Evolutionary conservation across 2,888 invertebrate genomes (phyloP).

Genomic region (Ophioninae sp.): DNA sequence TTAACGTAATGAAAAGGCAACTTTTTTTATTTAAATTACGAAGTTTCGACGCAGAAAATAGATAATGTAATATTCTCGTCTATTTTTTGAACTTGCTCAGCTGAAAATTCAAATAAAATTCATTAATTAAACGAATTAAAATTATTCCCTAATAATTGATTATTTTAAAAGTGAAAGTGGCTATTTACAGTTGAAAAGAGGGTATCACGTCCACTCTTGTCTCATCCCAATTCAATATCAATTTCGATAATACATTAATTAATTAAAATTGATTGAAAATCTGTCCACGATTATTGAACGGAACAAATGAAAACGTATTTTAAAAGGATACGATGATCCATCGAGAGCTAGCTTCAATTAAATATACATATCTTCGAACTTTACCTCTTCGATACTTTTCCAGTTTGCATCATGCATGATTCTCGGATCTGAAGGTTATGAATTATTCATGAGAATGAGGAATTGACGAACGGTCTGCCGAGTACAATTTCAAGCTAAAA

Average conservation of each 20-base stretch:
- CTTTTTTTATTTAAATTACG: too few species aligned
- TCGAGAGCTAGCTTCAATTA: neutral
- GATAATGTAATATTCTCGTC: too few species aligned
- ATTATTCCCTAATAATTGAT: too few species aligned
- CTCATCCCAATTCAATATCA: neutral
- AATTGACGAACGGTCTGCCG: neutral
- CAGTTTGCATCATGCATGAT: neutral
- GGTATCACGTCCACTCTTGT: too few species aligned
- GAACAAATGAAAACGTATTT: neutral
- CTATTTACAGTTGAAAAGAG: too few species aligned
- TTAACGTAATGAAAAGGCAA: too few species aligned
- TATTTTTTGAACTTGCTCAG: too few species aligned
- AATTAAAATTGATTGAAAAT: neutral
- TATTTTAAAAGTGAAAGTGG: neutral
- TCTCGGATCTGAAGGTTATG: neutral
- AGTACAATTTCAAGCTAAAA: neutral
- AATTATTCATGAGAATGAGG: neutral
- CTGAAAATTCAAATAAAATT: too few species aligned
- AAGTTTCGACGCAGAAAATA: too few species aligned
- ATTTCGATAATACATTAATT: neutral
- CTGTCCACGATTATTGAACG: neutral
- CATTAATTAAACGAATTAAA: too few species aligned
- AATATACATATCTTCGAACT: neutral
- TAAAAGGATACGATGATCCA: neutral
- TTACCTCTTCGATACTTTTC: neutral